Conservation (phyloP, 2,888 invertebrate genomes). For the Leptura quadrifasciata region DNA sequence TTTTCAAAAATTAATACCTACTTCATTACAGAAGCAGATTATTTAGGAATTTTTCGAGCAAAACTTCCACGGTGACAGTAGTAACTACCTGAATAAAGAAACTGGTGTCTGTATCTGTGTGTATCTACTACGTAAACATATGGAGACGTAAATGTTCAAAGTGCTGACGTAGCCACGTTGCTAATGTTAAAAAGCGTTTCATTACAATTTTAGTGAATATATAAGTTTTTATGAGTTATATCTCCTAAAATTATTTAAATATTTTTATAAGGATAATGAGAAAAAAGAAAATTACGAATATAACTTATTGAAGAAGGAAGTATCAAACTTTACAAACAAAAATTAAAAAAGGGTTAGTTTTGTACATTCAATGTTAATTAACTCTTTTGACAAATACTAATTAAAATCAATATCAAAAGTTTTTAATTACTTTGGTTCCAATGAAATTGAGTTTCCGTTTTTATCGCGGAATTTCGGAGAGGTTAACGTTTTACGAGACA, state of each 20-base stretch:
- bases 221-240: too few relatives aligned
- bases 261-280: too few relatives aligned
- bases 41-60: too few relatives aligned
- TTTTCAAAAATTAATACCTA: too few relatives aligned
- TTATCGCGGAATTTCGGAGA: background rate
- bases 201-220: too few relatives aligned
- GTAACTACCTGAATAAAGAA: too few relatives aligned
- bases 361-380: background rate
- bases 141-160: background rate
- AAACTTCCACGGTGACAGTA: too few relatives aligned
- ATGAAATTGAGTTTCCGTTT: background rate
- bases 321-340: background rate
- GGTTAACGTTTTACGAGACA: too few relatives aligned
- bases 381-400: background rate
- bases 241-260: too few relatives aligned
- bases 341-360: background rate
- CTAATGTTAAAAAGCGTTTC: background rate
- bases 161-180: too few relatives aligned
- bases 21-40: too few relatives aligned
- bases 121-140: background rate
- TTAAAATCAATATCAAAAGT: constrained; percentile 2
- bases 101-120: too few relatives aligned
- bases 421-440: background rate
- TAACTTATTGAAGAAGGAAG: background rate
- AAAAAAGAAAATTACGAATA: background rate